Conservation (phyloP, 2,888 invertebrate genomes). For the Psococerastis gibbosa region DNA sequence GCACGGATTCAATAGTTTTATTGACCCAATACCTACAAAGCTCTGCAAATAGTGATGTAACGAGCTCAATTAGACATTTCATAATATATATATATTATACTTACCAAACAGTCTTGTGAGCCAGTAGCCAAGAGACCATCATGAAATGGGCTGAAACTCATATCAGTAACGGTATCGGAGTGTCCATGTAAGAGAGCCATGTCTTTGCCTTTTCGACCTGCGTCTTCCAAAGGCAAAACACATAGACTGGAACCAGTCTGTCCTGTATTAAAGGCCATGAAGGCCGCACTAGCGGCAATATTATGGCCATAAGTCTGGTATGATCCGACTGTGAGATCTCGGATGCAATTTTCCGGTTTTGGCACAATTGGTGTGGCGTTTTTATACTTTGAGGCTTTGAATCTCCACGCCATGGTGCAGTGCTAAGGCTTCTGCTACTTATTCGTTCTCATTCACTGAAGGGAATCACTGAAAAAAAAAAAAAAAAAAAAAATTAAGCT, state of each 20-base stretch:
- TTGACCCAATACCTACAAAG: too few relatives aligned
- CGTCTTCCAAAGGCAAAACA: constrained; percentile 69
- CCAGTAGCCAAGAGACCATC: constrained; percentile 82
- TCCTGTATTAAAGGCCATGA: constrained; percentile 92
- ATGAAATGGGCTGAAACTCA: constrained; percentile 91
- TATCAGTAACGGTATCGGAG: constrained; percentile 81
- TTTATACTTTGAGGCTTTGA: constrained; percentile 96
- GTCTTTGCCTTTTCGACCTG: constrained; percentile 72
- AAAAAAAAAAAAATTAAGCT: too few relatives aligned
- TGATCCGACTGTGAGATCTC: constrained; percentile 79
- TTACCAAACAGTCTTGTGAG: constrained; percentile 66
- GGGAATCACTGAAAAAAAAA: too few relatives aligned
- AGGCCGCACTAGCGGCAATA: constrained; percentile 78
- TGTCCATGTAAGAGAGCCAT: constrained; percentile 74
- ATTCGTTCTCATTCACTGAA: too few relatives aligned
- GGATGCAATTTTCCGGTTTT: constrained; percentile 73
- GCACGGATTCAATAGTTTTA: too few relatives aligned
- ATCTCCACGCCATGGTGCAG: constrained; percentile 76
- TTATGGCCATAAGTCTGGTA: constrained; percentile 92
- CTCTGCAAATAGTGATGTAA: too few relatives aligned
- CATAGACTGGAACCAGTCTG: constrained; percentile 77
- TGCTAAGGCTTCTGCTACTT: too few relatives aligned
- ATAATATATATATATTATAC: too few relatives aligned
- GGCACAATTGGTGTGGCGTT: constrained; percentile 93
- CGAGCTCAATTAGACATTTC: too few relatives aligned